A percentile compares a stretch with the other conserved stretches of the same genome.
These are phyloP conservation scores for Heterocephalus glaber DNA, from an alignment of 2,113 vertebrate genomes.

Conservation along the genomic window DNA sequence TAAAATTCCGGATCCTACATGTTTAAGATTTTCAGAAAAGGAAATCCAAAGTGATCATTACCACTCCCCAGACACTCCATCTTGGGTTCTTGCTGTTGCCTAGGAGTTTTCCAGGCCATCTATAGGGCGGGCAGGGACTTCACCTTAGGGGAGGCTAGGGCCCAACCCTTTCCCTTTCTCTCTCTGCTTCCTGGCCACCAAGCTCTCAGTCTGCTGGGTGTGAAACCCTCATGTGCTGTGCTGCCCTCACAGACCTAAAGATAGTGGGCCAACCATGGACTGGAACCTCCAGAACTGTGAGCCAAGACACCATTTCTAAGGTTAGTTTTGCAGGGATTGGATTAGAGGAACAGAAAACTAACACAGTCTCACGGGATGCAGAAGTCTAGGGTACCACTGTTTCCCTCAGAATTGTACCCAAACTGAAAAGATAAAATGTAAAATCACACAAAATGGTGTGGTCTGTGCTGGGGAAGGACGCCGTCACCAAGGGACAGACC, in stretches of 20 bases:
- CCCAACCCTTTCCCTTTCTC: background rate
- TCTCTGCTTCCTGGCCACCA: background rate
- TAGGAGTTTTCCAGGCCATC: background rate
- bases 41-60: background rate
- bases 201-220: background rate
- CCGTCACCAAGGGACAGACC: background rate
- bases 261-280: background rate
- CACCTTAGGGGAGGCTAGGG: background rate
- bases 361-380: background rate
- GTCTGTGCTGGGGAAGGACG: background rate
- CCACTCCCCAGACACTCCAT: background rate
- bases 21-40: slow-evolving; percentile 39
- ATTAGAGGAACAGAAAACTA: no score
- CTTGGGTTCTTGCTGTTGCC: background rate
- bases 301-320: background rate
- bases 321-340: background rate
- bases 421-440: slow-evolving; percentile 22
- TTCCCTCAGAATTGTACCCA: background rate
- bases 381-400: background rate
- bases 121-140: background rate
- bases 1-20: slow-evolving; percentile 1
- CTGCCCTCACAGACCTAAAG: background rate
- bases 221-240: no score
- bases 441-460: background rate
- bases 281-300: background rate